Evolutionary conservation across 2,797 vertebrate species (phyloP), one percentile per base, ranked within the genome.

Genomic region (Zenarchopterus dispar): DNA sequence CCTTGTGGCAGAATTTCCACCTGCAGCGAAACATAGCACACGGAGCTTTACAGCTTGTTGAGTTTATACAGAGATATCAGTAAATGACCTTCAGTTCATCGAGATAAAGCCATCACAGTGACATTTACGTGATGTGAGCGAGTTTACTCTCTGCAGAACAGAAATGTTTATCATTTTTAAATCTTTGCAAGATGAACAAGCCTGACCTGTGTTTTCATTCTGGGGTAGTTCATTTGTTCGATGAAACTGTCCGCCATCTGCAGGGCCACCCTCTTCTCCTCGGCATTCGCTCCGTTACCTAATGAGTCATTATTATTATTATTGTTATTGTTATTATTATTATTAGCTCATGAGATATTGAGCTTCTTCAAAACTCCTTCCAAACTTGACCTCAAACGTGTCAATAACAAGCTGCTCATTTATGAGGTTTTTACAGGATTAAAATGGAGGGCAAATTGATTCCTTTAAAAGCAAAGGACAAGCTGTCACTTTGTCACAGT

Each of bases 241-340:
- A 99, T 98, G 87, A 99, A 99, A 60, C 93, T 95, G 0, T 98
- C 95, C 0, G 97, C 97, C 24, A 96, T 97, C 89, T 94, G 95
- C 22, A 99, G 84, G 4, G 97, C 95, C 16, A 89, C 93, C 60
- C 84, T 94, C 85, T 96, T 96, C 92, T 99, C 98, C 16, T 96
- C 95, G 0, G 82, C 79, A 24, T 97, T 98, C 8, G 97, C 97
- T 59, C 93, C 92, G 19, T 87, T 95, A 72, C 98, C 98, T 99
- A 84, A 15, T 4, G 47, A 24, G 44, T 17, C 28, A 73, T 28
- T 28, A 28, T 28, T 1, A 28, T 17, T 4, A 39, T 0, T 19
- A 39, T 15, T 13, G n/a, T n/a, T n/a, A 28, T 3, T 6, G 8
- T 28, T 28, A 28, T 28, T 1, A 28, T 17, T 4, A 39, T 0